Evolutionary conservation across 2,113 vertebrate species (phyloP).

Genomic region (Pantherophis guttatus): DNA sequence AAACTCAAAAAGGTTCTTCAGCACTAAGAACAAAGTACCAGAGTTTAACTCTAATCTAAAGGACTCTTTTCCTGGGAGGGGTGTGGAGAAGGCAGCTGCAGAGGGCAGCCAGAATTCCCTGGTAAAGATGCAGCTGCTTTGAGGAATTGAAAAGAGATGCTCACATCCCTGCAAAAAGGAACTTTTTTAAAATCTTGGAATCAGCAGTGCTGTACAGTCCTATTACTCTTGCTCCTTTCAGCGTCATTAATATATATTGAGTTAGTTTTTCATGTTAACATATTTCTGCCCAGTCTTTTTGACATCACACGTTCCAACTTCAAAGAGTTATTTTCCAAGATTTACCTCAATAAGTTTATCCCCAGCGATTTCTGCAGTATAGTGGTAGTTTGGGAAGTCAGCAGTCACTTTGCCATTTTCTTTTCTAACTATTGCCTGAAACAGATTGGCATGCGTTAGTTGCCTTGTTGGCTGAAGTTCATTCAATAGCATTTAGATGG

Average conservation of each 20-base stretch:
- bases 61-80: background rate
- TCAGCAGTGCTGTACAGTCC: background rate
- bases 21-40: background rate
- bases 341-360: constrained; percentile 85
- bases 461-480: background rate
- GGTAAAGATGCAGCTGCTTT: background rate
- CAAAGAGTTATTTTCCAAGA: background rate
- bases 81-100: background rate
- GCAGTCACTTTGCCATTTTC: constrained; percentile 74
- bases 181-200: background rate
- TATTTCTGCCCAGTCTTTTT: background rate
- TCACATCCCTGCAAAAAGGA: background rate
- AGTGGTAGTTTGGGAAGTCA: constrained; percentile 78
- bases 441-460: background rate
- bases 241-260: background rate
- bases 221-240: background rate
- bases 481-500: background rate
- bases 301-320: background rate
- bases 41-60: background rate
- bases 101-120: background rate
- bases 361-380: constrained; percentile 76
- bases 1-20: background rate
- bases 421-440: constrained; percentile 74
- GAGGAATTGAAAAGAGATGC: background rate
- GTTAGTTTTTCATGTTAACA: background rate